Base-by-base conservation (phyloP, 2,888 invertebrate species). In the Phortica magna region DNA sequence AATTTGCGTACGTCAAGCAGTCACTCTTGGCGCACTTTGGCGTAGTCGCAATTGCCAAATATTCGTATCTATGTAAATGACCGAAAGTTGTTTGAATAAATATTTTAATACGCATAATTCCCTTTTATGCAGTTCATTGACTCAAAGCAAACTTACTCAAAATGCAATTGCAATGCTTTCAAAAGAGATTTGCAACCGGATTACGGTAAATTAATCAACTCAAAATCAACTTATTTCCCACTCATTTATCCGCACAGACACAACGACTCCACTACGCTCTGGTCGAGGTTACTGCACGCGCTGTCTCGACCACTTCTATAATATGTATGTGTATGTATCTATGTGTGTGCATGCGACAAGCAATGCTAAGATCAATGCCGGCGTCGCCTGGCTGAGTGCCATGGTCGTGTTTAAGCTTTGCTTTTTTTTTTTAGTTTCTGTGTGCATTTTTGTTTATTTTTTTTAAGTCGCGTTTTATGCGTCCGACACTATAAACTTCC, bases 331-430 rank as follows among this genome's bases (percentile, higher is more conserved):
- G 31, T 31, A 0, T 4, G 31, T 31, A n/a, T n/a, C n/a, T n/a
- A 0, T 4, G 31, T 31, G 5, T 4, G 31, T 31, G 5, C 31
- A 31, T 31, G 31, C 31, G 31, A 39, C 10, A 39, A 10, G 84
- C 87, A 85, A 85, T 85, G 88, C 85, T 86, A 86, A 86, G 85
- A 86, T 86, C 85, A 86, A 86, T 86, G 85, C 85, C 85, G 87
- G 78, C 43, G n/a, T 85, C 81, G 12, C 14, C 12, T 17, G 17
- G 10, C 42, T 48, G 53, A 22, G 12, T 84, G 81, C 81, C 80
- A 77, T 78, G 78, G 65, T 42, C 73, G 80, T 64, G 19, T 43
- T 68, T 17, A 43, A 68, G 43, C 43, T 17, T 41, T 12, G 12
- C 19, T 14, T 17, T 67, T 67, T 42, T n/a, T 14, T 43, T 43